Percentiles rank a stretch among this genome's conserved stretches.
Evolutionary conservation across 2,888 invertebrate genomes (phyloP).

Genomic region (Stenotaenia linearis): DNA sequence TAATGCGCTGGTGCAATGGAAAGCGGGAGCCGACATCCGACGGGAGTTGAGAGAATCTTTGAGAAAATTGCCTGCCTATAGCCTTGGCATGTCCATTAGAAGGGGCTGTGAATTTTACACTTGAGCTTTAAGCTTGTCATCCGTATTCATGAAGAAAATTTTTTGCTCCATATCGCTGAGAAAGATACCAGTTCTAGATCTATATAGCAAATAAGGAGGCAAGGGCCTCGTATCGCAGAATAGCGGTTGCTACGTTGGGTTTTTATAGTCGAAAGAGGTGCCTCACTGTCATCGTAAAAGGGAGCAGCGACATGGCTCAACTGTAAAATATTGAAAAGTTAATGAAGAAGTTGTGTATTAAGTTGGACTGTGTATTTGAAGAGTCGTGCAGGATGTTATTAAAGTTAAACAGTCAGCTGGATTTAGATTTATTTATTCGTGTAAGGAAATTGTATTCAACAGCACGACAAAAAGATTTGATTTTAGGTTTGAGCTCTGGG

Average conservation of each 20-base stretch:
- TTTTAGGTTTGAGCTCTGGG: too few relatives aligned
- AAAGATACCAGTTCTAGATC: background rate
- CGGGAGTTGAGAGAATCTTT: background rate
- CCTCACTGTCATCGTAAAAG: background rate
- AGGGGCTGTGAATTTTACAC: background rate
- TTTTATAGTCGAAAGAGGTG: background rate
- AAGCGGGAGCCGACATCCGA: background rate
- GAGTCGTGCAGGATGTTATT: background rate
- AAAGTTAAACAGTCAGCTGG: background rate
- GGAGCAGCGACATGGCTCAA: background rate
- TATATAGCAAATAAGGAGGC: background rate
- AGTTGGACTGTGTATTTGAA: background rate
- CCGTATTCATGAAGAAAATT: background rate
- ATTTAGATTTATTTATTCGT: background rate
- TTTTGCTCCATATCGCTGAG: background rate
- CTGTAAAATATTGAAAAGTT: background rate
- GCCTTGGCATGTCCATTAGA: background rate
- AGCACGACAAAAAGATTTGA: too few relatives aligned
- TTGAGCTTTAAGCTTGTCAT: background rate
- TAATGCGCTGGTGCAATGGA: background rate
- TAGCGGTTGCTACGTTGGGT: background rate
- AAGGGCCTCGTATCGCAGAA: background rate
- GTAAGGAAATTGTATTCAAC: too few relatives aligned
- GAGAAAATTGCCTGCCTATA: background rate
- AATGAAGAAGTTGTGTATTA: background rate